A percentile compares a stretch with the other conserved stretches of the same genome.
These are phyloP conservation scores for Sisor rabdophorus DNA, from an alignment of 2,113 vertebrate genomes.

Conservation along the genomic window DNA sequence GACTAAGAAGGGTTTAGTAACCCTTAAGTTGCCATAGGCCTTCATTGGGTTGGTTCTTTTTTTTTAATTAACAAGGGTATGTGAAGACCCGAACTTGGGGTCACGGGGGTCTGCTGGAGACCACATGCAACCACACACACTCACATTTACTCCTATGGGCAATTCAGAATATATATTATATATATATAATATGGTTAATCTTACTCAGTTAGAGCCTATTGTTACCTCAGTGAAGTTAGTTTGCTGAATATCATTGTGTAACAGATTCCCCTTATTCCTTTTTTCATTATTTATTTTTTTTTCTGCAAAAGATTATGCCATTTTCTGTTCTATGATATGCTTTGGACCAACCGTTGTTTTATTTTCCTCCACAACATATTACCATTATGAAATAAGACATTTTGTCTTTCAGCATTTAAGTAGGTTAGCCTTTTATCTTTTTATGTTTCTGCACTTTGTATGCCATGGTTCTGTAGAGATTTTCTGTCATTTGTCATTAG, in stretches of 20 bases:
- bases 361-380: background rate
- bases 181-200: no score
- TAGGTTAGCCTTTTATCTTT: conserved; percentile 9
- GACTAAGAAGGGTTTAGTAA: conserved; percentile 5
- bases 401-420: background rate
- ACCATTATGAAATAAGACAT: background rate
- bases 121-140: no score
- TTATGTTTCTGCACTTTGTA: conserved; percentile 1
- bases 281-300: background rate
- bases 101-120: no score
- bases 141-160: no score
- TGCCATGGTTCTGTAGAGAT: background rate
- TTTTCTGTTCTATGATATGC: background rate
- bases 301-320: background rate
- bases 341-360: background rate
- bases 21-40: background rate
- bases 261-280: background rate
- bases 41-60: conserved; percentile 28
- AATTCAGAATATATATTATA: no score
- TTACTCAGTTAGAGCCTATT: background rate
- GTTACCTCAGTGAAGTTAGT: background rate
- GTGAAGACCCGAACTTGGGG: no score
- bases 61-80: conserved; percentile 34
- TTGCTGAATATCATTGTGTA: background rate
- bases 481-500: conserved; percentile 24